Evolutionary conservation across 2,113 vertebrate genomes (phyloP).

Genomic region (Callipepla californica): DNA sequence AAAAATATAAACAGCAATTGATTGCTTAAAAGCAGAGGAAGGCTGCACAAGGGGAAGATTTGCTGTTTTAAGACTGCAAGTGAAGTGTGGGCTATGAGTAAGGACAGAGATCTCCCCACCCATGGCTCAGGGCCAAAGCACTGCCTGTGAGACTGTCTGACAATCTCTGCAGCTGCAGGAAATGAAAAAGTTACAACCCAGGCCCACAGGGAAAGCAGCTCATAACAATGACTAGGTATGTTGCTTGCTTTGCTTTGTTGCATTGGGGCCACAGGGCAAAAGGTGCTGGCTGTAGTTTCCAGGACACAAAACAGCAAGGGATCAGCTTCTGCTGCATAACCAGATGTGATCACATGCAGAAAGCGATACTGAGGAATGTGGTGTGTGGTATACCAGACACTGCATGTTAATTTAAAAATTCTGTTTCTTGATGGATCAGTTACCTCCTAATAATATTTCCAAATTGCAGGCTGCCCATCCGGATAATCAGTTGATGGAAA

Average conservation of each 20-base stretch:
- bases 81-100: background rate
- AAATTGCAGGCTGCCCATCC: background rate
- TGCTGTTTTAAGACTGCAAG: background rate
- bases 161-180: constrained; percentile 66
- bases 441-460: background rate
- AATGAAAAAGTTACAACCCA: constrained; percentile 48
- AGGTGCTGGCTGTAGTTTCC: background rate
- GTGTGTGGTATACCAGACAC: background rate
- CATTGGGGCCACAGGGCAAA: constrained; percentile 7
- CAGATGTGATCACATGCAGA: rapidly evolving
- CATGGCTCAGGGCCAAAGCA: background rate
- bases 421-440: background rate
- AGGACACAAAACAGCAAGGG: background rate
- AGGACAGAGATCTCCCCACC: constrained; percentile 36
- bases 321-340: background rate
- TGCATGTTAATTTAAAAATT: background rate
- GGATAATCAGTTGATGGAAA: background rate
- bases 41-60: constrained; percentile 4
- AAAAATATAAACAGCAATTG: background rate
- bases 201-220: constrained; percentile 34
- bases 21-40: background rate
- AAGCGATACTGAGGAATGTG: background rate
- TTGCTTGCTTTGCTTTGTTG: background rate
- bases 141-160: constrained; percentile 43
- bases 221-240: background rate